Conservation (phyloP, 2,888 invertebrate genomes). For the Sminthurides aquaticus region DNA sequence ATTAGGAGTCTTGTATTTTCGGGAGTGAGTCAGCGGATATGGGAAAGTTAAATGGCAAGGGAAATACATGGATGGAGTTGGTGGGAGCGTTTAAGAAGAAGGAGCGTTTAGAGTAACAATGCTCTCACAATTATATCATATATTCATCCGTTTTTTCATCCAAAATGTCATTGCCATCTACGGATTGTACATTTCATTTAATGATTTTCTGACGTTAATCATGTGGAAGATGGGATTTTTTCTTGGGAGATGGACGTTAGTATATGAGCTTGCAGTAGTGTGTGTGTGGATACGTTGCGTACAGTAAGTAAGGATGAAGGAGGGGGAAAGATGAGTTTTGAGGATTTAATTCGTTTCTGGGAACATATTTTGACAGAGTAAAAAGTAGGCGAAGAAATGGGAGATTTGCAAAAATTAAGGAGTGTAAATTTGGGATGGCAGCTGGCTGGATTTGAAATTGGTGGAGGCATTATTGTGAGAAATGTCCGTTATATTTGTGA, state of each 20-base stretch:
- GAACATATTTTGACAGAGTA: background rate
- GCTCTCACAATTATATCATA: constrained; percentile 1
- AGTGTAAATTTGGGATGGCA: background rate
- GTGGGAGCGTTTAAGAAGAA: background rate
- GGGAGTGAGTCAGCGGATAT: background rate
- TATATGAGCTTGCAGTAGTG: too few species aligned
- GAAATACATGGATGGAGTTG: background rate
- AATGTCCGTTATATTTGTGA: too few species aligned
- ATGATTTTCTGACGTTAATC: constrained; percentile 5
- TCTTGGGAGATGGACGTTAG: too few species aligned
- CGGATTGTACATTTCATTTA: background rate
- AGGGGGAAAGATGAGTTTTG: background rate
- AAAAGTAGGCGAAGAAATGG: too few species aligned
- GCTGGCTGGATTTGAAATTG: too few species aligned
- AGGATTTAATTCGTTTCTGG: background rate
- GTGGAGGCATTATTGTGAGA: too few species aligned
- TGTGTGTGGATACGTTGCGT: too few species aligned
- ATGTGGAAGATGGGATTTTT: constrained; percentile 1
- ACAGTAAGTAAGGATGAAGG: too few species aligned
- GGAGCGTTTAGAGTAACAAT: constrained; percentile 6
- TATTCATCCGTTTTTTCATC: background rate
- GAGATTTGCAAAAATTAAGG: background rate
- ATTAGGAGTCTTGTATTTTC: background rate
- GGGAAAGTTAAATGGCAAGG: background rate
- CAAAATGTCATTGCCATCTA: constrained; percentile 5